phyloP scores from a whole-genome alignment of 2,113 vertebrate species.

The Misgurnus mizolepis region DNA sequence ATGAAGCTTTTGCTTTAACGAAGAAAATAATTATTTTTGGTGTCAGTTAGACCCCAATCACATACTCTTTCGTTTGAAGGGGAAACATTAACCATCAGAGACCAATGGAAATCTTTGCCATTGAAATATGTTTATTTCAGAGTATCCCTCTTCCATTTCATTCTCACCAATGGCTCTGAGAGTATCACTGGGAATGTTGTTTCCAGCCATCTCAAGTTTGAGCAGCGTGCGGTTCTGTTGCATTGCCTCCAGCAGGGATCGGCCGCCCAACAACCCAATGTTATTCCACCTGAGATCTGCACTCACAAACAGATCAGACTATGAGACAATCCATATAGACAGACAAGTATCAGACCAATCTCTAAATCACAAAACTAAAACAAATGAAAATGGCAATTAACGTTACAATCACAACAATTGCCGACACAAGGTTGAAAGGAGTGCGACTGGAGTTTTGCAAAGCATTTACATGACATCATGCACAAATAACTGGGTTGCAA shows the following conservation, averaged over 20 bases:
- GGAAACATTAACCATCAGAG: too few species aligned
- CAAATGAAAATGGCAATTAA: too few species aligned
- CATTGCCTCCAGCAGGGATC: slow-evolving; percentile 82
- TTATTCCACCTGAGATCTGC: slow-evolving; percentile 96
- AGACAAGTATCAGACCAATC: not conserved
- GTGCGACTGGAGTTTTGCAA: not conserved
- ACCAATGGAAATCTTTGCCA: too few species aligned
- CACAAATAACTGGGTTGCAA: slow-evolving; percentile 1
- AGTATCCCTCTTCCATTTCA: too few species aligned
- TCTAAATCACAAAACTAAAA: too few species aligned
- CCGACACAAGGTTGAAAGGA: not conserved
- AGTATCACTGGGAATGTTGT: slow-evolving; percentile 87
- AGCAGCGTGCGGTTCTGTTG: slow-evolving; percentile 82
- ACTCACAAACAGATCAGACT: not conserved
- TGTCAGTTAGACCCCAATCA: too few species aligned
- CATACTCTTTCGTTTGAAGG: too few species aligned
- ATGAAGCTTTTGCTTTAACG: not conserved
- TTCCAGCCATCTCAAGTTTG: slow-evolving; percentile 88
- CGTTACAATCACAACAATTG: not conserved
- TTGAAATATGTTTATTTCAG: too few species aligned
- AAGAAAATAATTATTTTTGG: not conserved
- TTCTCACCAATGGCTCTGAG: slow-evolving; percentile 85
- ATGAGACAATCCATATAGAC: not conserved
- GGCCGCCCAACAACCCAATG: slow-evolving; percentile 88
- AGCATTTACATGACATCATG: not conserved